These are phyloP conservation scores for Chiloscyllium plagiosum DNA, from an alignment of 2,113 vertebrate genomes.

Conservation along the genomic window DNA sequence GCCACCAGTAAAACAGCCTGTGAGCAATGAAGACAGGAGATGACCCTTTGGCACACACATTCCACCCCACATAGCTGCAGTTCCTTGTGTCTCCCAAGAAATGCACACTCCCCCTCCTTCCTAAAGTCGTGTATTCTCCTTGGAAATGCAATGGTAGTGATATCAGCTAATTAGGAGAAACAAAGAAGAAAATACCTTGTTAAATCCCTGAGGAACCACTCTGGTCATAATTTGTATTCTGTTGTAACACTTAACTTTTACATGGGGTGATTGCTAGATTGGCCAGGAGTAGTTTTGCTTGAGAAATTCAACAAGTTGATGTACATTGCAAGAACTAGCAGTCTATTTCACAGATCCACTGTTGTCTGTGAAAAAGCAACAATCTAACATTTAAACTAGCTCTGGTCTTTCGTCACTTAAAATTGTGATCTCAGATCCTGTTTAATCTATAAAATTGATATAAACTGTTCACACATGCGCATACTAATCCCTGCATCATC, in stretches of 20 bases:
- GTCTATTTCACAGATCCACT: not conserved
- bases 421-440: not conserved
- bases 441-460: not conserved
- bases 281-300: not conserved
- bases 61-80: not conserved
- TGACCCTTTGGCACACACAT: not conserved
- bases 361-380: not conserved
- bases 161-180: not conserved
- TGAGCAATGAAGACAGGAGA: not conserved
- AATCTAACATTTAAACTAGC: not conserved
- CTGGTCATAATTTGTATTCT: not conserved
- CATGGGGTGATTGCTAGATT: not conserved
- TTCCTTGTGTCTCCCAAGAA: not conserved
- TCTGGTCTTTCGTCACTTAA: not conserved
- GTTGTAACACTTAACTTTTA: not conserved
- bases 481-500: not conserved
- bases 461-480: not conserved
- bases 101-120: not conserved
- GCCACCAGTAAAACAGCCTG: not conserved
- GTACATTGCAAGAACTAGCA: not conserved
- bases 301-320: not conserved
- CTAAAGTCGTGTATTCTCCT: not conserved
- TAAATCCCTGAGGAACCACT: not conserved
- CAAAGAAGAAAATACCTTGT: not conserved
- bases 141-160: not conserved